Evolutionary conservation across 2,797 vertebrate species (phyloP).

Genomic region (Pyrocephalus nanus): DNA sequence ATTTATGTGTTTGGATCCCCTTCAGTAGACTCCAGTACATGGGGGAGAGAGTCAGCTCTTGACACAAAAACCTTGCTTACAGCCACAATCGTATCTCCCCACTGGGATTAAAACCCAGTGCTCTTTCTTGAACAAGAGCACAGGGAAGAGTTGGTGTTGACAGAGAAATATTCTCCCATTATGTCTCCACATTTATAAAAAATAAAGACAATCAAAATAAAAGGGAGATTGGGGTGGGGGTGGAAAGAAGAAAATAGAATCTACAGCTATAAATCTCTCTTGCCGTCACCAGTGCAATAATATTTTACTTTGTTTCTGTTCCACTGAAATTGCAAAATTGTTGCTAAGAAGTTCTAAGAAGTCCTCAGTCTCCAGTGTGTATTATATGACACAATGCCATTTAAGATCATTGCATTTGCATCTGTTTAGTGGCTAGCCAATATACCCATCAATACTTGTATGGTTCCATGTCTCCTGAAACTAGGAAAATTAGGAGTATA

Average conservation of each 20-base stretch:
- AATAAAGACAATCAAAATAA: not conserved
- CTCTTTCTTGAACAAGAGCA: not conserved
- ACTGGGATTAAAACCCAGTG: not conserved
- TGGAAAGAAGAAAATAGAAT: not conserved
- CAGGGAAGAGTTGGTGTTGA: not conserved
- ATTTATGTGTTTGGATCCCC: conserved; percentile 29
- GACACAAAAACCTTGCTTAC: conserved; percentile 8
- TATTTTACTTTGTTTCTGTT: not conserved
- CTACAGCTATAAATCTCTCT: not conserved
- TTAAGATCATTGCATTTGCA: not conserved
- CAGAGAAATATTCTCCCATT: not conserved
- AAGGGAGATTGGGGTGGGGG: accelerated
- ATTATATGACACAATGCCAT: not conserved
- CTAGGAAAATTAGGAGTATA: not conserved
- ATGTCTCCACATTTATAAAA: not conserved
- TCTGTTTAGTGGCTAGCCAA: not conserved
- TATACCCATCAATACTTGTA: not conserved
- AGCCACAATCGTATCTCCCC: not conserved
- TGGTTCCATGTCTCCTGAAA: not conserved
- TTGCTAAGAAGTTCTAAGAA: not conserved
- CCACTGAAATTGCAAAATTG: not conserved
- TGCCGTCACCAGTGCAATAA: not conserved
- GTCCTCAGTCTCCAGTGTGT: not conserved
- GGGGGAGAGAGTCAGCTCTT: not conserved
- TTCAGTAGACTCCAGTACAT: not conserved